A percentile compares a stretch with the other conserved stretches of the same genome.
Conservation (phyloP, 2,888 invertebrate genomes). For the Diploptera punctata region DNA sequence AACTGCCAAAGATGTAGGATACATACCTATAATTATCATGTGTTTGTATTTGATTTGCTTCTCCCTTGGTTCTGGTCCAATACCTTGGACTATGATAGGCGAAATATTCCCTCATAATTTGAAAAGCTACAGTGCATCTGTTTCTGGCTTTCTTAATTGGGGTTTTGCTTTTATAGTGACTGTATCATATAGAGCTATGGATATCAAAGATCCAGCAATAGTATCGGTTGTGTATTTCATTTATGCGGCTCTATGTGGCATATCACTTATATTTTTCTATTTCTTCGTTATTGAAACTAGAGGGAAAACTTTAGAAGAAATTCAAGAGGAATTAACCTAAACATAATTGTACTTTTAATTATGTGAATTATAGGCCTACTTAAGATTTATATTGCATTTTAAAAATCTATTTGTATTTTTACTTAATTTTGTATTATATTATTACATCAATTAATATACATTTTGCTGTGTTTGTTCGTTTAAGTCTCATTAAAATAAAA, state of each 20-base stretch:
- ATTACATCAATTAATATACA: too few species aligned
- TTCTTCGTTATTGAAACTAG: conserved; percentile 74
- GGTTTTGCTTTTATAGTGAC: conserved; percentile 54
- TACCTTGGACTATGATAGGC: conserved; percentile 86
- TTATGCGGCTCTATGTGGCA: conserved; percentile 66
- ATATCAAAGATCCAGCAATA: conserved; percentile 62
- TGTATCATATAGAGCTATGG: conserved; percentile 60
- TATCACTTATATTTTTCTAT: conserved; percentile 68
- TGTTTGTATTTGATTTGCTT: conserved; percentile 55
- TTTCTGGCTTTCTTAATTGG: conserved; percentile 57
- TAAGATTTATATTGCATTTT: too few species aligned
- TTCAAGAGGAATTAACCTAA: conserved; percentile 60
- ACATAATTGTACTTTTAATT: too few species aligned
- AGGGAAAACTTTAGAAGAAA: conserved; percentile 62
- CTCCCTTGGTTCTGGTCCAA: conserved; percentile 84
- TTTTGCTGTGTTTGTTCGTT: too few species aligned
- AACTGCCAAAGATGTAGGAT: background rate
- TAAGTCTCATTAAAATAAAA: too few species aligned
- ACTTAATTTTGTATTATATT: too few species aligned
- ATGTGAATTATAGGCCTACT: too few species aligned
- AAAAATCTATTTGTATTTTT: too few species aligned
- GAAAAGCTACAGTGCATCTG: conserved; percentile 57
- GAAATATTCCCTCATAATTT: conserved; percentile 83
- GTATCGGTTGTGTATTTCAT: conserved; percentile 69
- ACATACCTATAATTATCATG: background rate